These are phyloP conservation scores for Eubasilissa splendida DNA, from an alignment of 2,888 invertebrate species.

Conservation along the genomic window DNA sequence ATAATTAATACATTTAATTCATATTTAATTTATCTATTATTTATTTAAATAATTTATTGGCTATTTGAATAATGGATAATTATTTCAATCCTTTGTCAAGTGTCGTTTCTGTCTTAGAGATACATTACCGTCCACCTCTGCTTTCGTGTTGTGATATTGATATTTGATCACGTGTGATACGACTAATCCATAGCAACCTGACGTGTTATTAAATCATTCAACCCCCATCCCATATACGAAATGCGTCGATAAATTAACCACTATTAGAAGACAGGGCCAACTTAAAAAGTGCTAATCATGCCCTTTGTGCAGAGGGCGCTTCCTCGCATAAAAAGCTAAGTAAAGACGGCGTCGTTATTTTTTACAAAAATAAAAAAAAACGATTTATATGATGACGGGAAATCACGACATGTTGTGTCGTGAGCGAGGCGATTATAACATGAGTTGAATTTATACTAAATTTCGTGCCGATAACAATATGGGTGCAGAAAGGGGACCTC, in stretches of 20 bases:
- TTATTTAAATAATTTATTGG: too few relatives aligned
- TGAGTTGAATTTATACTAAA: neutral
- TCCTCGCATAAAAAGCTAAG: neutral
- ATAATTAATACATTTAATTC: too few relatives aligned
- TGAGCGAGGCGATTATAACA: neutral
- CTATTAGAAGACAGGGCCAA: constrained; percentile 22
- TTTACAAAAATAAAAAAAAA: neutral
- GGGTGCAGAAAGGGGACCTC: too few relatives aligned
- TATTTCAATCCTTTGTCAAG: too few relatives aligned
- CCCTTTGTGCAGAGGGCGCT: neutral
- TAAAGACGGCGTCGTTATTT: neutral
- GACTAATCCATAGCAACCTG: constrained; percentile 28
- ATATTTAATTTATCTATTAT: too few relatives aligned
- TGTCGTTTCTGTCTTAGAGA: too few relatives aligned
- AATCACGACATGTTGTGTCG: constrained; percentile 21
- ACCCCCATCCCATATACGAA: neutral
- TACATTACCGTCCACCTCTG: too few relatives aligned
- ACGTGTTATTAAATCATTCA: constrained; percentile 22
- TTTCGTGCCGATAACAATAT: too few relatives aligned
- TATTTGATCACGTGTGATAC: neutral
- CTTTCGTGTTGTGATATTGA: neutral
- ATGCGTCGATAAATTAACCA: constrained; percentile 42
- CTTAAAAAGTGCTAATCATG: constrained; percentile 36
- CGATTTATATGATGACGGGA: neutral
- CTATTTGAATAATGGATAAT: too few relatives aligned